Evolutionary conservation across 2,888 invertebrate species (phyloP), one percentile per base, ranked within the genome.

Genomic region (Drosophila meridionalis): DNA sequence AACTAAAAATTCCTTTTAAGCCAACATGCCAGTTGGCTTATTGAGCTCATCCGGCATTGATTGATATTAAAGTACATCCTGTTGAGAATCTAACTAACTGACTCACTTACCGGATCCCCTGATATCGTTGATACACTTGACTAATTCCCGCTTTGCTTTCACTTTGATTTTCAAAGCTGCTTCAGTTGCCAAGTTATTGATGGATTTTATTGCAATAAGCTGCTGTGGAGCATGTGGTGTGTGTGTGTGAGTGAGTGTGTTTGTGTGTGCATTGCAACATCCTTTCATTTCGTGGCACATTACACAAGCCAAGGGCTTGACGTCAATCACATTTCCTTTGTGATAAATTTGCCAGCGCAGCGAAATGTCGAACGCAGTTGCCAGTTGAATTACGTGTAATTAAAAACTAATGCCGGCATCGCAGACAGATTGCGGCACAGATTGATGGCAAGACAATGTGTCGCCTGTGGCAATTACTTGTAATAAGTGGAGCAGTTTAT

Each of bases 241-340:
- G 67, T 63, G 7, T 48, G 50, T 50, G 20, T 40, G n/a, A 30
- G 26, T 69, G 34, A 26, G 20, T 48, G 30, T 42, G 48, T 45
- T 36, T 50, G 58, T 60, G 63, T 60, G 69, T 65, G 11, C 43
- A 36, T 47, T 56, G 57, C 64, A 34, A 57, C 58, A 70, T 80
- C 74, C 76, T 72, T 81, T 79, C 79, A 85, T 88, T 87, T 85
- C 53, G 83, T 72, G 80, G 73, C 69, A 71, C 86, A 85, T 88
- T 88, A 73, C 57, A 65, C 72, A 72, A 58, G 85, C 66, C 66
- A 76, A 77, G 69, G 63, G 75, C 70, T 73, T 56, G 67, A 73
- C 61, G 87, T 83, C 89, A 88, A 88, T 86, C 89, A 88, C 77
- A 71, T 81, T 79, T 70, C 73, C 79, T 86, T 86, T 81, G 89